phyloP scores from a whole-genome alignment of 1,140 invertebrate genomes.

The Hetaerina americana region DNA sequence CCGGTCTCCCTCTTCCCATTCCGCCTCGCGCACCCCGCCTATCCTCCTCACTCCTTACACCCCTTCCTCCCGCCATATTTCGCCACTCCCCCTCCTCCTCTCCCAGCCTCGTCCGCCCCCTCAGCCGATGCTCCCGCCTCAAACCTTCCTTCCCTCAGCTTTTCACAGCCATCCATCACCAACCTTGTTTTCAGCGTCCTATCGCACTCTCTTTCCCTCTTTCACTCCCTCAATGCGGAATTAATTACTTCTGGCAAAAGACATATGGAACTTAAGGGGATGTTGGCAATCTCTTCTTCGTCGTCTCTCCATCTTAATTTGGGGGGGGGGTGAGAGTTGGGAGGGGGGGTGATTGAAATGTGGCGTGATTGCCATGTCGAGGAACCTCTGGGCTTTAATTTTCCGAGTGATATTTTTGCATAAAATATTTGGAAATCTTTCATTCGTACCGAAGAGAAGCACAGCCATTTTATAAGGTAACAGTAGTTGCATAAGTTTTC shows the following conservation, averaged over 20 bases:
- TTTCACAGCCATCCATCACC: not conserved
- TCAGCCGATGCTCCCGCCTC: not conserved
- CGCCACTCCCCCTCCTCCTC: too few relatives aligned
- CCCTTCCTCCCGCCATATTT: not conserved
- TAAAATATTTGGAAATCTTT: too few relatives aligned
- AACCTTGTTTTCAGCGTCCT: not conserved
- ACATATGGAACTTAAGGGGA: not conserved
- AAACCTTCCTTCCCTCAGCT: not conserved
- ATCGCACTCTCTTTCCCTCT: too few relatives aligned
- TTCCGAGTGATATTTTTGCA: too few relatives aligned
- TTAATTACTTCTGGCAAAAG: not conserved
- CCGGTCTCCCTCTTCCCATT: not conserved
- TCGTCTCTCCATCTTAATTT: not conserved
- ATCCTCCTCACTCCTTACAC: not conserved
- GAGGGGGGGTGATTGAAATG: not conserved
- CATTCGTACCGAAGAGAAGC: too few relatives aligned
- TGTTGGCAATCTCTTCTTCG: not conserved
- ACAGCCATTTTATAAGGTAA: too few relatives aligned
- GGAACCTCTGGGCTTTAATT: too few relatives aligned
- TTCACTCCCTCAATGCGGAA: not conserved
- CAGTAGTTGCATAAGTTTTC: too few relatives aligned
- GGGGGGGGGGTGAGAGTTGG: too few relatives aligned
- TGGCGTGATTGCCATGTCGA: not conserved
- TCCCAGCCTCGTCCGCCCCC: too few relatives aligned
- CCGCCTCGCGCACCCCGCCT: too few relatives aligned